Percentiles rank a stretch among this genome's conserved stretches.
These are phyloP conservation scores for Dusona sp. DNA, from an alignment of 2,888 invertebrate genomes.

Conservation along the genomic window DNA sequence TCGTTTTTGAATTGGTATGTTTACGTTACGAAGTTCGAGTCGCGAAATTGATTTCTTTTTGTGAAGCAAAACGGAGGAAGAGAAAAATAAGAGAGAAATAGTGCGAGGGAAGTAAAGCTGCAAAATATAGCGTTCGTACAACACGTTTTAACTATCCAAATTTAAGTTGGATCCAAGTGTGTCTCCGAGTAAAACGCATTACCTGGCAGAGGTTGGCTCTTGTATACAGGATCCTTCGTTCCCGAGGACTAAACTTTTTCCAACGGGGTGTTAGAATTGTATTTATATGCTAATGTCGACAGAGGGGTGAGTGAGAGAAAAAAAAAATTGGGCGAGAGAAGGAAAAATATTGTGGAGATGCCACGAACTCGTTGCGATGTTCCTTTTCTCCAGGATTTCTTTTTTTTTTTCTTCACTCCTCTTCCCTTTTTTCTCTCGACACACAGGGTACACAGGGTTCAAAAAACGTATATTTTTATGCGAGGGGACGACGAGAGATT, in stretches of 20 bases:
- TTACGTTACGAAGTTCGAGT: neutral
- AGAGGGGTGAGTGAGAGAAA: constrained; percentile 64
- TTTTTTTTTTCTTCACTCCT: constrained; percentile 31
- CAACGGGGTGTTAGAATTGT: constrained; percentile 75
- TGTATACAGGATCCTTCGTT: constrained; percentile 53
- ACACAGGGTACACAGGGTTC: neutral
- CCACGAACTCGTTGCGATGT: constrained; percentile 56
- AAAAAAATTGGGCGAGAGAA: neutral
- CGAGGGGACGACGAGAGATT: constrained; percentile 34
- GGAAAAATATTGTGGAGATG: constrained; percentile 39
- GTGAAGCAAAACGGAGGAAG: constrained; percentile 48
- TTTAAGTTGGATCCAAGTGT: constrained; percentile 76
- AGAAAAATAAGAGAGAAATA: neutral
- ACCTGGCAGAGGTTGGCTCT: constrained; percentile 45
- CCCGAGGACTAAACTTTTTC: constrained; percentile 74
- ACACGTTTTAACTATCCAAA: constrained; percentile 78
- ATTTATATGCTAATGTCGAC: constrained; percentile 78
- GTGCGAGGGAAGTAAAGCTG: constrained; percentile 60
- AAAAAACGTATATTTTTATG: constrained; percentile 30
- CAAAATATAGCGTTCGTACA: constrained; percentile 68
- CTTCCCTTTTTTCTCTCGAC: constrained; percentile 13
- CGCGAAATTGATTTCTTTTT: neutral
- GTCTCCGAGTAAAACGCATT: constrained; percentile 68
- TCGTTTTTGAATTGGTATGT: neutral
- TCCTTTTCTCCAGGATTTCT: constrained; percentile 50